These are phyloP conservation scores for Passer montanus DNA, from an alignment of 2,113 vertebrate genomes.

Conservation along the genomic window DNA sequence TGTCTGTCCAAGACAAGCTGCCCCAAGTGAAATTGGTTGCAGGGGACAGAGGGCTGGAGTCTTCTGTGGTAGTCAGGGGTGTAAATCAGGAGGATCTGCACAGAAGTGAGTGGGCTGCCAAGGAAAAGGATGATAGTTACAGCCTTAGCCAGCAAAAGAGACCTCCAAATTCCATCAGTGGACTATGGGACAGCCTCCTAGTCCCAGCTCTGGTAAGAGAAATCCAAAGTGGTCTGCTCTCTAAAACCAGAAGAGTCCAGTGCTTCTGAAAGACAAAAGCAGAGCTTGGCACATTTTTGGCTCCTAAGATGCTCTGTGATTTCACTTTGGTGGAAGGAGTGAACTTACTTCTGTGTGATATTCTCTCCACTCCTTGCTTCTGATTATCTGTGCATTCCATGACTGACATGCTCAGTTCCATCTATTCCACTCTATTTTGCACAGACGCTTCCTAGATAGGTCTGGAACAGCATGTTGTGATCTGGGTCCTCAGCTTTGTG, in stretches of 20 bases:
- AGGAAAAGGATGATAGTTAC: not conserved
- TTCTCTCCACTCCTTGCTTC: not conserved
- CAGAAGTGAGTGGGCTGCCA: not conserved
- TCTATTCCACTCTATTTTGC: not conserved
- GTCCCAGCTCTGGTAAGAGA: not conserved
- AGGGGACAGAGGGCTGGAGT: not conserved
- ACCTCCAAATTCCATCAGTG: not conserved
- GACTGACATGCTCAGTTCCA: not conserved
- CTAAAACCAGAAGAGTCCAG: not conserved
- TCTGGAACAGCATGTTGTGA: not conserved
- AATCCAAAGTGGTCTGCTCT: not conserved
- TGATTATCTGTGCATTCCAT: not conserved
- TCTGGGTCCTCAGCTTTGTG: not conserved
- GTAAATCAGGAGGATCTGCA: not conserved
- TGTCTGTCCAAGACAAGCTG: not conserved
- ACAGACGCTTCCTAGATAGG: accelerated
- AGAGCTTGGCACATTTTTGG: not conserved
- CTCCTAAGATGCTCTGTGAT: not conserved
- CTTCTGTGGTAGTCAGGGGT: not conserved
- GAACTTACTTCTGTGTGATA: not conserved
- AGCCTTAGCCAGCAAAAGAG: not conserved
- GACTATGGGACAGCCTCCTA: not conserved
- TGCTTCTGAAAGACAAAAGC: not conserved
- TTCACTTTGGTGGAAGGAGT: not conserved
- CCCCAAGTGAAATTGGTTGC: not conserved